Evolutionary conservation across 2,113 vertebrate genomes (phyloP).

Genomic region (Geococcyx californianus): DNA sequence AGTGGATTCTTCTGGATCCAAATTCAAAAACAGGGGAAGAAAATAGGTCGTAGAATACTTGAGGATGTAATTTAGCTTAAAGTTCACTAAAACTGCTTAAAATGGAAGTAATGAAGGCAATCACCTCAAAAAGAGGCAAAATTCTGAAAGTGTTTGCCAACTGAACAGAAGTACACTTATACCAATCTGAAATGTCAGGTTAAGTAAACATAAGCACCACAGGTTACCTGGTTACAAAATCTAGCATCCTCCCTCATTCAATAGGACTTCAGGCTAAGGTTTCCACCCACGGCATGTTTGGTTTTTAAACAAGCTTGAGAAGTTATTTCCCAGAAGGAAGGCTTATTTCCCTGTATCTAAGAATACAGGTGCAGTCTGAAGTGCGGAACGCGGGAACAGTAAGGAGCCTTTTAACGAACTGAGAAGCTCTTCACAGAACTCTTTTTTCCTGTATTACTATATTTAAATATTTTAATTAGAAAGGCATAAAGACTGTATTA

Average conservation of each 20-base stretch:
- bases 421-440: neutral
- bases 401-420: neutral
- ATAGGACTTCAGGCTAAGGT: neutral
- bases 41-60: neutral
- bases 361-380: neutral
- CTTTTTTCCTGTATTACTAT: neutral
- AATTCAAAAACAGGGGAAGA: neutral
- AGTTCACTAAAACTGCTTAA: neutral
- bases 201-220: neutral
- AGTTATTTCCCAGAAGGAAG: neutral
- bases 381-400: neutral
- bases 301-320: neutral
- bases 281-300: neutral
- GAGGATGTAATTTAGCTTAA: neutral
- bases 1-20: neutral
- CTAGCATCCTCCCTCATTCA: neutral
- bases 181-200: neutral
- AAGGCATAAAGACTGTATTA: neutral
- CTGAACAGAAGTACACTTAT: neutral
- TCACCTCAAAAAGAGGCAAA: neutral
- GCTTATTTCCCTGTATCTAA: neutral
- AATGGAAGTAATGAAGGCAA: neutral
- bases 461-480: neutral
- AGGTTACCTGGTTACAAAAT: neutral
- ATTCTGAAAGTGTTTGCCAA: neutral